Evolutionary conservation across 2,113 vertebrate genomes (phyloP).

Genomic region (Rhabdomys dilectus): DNA sequence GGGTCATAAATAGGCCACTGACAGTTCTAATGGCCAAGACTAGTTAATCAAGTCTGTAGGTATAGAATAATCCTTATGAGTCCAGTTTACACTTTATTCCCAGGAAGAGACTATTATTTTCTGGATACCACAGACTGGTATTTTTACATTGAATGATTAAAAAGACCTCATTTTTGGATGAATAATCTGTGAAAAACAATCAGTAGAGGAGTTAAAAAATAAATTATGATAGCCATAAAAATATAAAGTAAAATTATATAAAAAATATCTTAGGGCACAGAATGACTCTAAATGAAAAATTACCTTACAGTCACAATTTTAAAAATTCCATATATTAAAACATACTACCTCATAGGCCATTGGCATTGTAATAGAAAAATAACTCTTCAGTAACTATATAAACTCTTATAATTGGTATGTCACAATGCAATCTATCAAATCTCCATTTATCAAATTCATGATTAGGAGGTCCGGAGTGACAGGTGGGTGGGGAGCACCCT

Average conservation of each 20-base stretch:
- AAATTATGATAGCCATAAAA: neutral
- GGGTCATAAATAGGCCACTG: too few species aligned
- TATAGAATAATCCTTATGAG: too few species aligned
- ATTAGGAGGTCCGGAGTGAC: neutral
- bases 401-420: neutral
- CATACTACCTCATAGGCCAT: neutral
- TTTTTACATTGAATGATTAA: too few species aligned
- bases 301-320: neutral
- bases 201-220: neutral
- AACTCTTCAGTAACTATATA: neutral
- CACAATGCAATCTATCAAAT: neutral
- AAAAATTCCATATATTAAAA: neutral
- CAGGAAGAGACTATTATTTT: too few species aligned
- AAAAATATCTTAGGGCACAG: neutral
- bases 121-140: too few species aligned
- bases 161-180: neutral
- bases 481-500: neutral
- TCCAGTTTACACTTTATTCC: too few species aligned
- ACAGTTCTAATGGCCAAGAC: too few species aligned
- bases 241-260: neutral
- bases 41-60: too few species aligned
- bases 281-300: neutral
- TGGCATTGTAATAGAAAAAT: neutral
- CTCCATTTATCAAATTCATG: neutral
- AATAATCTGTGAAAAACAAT: neutral